These are phyloP conservation scores for Leptinotarsa tumamoca DNA, from an alignment of 2,888 invertebrate species.

Conservation along the genomic window DNA sequence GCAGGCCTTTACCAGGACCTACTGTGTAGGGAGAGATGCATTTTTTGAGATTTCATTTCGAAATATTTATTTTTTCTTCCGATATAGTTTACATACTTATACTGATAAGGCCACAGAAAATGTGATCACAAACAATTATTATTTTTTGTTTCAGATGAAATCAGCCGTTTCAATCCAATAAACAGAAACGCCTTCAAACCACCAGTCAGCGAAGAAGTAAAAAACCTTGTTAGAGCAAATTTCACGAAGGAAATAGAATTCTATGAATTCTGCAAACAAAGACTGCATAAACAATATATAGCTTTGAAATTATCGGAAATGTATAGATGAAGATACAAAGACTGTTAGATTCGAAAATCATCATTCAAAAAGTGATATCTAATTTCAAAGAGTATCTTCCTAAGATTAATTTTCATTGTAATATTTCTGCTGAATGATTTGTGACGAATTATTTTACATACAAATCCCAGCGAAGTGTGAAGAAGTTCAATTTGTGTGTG, in stretches of 20 bases:
- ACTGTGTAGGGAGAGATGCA: too few relatives aligned
- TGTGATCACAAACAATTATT: neutral
- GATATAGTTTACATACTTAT: too few relatives aligned
- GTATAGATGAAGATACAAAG: neutral
- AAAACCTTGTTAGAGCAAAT: constrained; percentile 85
- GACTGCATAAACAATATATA: constrained; percentile 83
- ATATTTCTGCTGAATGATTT: neutral
- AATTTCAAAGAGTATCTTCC: neutral
- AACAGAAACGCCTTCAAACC: constrained; percentile 90
- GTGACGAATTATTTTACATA: too few relatives aligned
- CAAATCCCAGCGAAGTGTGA: neutral
- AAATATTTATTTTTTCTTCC: too few relatives aligned
- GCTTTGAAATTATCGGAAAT: constrained; percentile 72
- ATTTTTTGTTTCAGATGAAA: constrained; percentile 74
- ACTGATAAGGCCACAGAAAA: too few relatives aligned
- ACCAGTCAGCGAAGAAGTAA: constrained; percentile 86
- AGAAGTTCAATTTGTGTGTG: neutral
- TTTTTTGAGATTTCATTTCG: too few relatives aligned
- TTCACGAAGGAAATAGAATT: constrained; percentile 92
- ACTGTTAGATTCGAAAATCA: neutral
- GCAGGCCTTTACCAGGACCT: too few relatives aligned
- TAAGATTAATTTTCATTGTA: neutral
- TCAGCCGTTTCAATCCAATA: constrained; percentile 81
- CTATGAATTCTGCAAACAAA: constrained; percentile 89
- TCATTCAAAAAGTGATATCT: neutral